Conservation (phyloP, 2,888 invertebrate species). For the Eulithis prunata region DNA sequence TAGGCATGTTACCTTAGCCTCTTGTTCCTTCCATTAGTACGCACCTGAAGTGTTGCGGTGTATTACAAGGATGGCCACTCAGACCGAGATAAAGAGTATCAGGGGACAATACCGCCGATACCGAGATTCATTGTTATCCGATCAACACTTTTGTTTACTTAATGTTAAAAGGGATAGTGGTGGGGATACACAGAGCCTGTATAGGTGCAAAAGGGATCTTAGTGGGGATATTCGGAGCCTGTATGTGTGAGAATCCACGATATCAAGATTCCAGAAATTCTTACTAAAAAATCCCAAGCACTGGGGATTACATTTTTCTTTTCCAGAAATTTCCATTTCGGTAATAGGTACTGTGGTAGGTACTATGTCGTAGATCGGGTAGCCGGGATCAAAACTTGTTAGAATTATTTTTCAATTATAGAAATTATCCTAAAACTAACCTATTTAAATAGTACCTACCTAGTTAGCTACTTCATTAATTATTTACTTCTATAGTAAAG, state of each 20-base stretch:
- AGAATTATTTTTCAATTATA: too few species aligned
- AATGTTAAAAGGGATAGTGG: constrained; percentile 31
- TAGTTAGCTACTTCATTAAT: too few species aligned
- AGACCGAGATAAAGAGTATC: constrained; percentile 55
- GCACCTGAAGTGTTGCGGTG: constrained; percentile 27
- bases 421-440: too few species aligned
- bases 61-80: constrained; percentile 62
- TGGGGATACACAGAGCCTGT: not conserved
- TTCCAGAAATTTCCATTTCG: too few species aligned
- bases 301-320: too few species aligned
- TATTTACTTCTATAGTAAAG: too few species aligned
- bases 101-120: constrained; percentile 57
- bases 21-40: not conserved
- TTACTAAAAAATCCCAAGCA: too few species aligned
- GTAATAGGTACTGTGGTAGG: too few species aligned
- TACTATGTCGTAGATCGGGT: too few species aligned
- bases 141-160: constrained; percentile 40
- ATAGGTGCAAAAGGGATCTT: constrained; percentile 22
- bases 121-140: constrained; percentile 40
- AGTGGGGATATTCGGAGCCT: not conserved
- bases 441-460: too few species aligned
- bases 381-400: not conserved
- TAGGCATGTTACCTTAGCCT: not conserved
- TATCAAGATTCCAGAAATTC: too few species aligned
- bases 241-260: not conserved